Evolutionary conservation across 1,140 invertebrate species (phyloP).

Genomic region (Listronotus bonariensis): DNA sequence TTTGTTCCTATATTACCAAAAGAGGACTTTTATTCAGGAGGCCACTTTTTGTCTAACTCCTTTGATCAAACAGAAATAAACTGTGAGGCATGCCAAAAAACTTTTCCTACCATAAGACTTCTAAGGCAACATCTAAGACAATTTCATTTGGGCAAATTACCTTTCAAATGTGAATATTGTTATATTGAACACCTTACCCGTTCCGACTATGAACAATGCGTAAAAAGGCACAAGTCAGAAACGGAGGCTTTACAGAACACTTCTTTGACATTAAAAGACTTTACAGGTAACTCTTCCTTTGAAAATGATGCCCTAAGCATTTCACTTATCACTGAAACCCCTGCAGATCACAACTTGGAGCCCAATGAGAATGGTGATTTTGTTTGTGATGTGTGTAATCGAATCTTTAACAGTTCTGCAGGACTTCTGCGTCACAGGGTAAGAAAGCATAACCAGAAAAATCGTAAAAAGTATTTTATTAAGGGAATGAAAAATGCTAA

Average conservation of each 20-base stretch:
- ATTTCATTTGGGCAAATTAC: conserved; percentile 48
- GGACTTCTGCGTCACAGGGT: conserved; percentile 48
- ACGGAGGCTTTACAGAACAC: conserved; percentile 28
- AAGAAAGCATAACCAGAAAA: conserved; percentile 48
- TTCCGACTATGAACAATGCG: conserved; percentile 44
- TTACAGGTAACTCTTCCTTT: conserved; percentile 28
- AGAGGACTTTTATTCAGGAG: conserved; percentile 46
- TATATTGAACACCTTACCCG: conserved; percentile 38
- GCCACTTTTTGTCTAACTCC: conserved; percentile 45
- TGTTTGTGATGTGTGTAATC: conserved; percentile 45
- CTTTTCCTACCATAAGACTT: conserved; percentile 38
- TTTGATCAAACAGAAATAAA: conserved; percentile 29
- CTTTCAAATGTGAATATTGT: conserved; percentile 48
- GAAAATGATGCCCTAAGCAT: conserved; percentile 26
- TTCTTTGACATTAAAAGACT: conserved; percentile 47
- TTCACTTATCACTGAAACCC: conserved; percentile 24
- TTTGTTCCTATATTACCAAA: conserved; percentile 51
- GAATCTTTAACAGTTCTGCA: conserved; percentile 43
- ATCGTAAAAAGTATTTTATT: conserved; percentile 51
- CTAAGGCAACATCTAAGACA: conserved; percentile 47
- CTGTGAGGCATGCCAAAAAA: conserved; percentile 46
- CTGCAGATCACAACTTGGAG: conserved; percentile 27
- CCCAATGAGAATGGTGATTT: conserved; percentile 40
- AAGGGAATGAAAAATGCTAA: conserved; percentile 52
- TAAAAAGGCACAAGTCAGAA: conserved; percentile 40